These are phyloP conservation scores for Napeogenes sylphis DNA, from an alignment of 2,888 invertebrate genomes.

Conservation along the genomic window DNA sequence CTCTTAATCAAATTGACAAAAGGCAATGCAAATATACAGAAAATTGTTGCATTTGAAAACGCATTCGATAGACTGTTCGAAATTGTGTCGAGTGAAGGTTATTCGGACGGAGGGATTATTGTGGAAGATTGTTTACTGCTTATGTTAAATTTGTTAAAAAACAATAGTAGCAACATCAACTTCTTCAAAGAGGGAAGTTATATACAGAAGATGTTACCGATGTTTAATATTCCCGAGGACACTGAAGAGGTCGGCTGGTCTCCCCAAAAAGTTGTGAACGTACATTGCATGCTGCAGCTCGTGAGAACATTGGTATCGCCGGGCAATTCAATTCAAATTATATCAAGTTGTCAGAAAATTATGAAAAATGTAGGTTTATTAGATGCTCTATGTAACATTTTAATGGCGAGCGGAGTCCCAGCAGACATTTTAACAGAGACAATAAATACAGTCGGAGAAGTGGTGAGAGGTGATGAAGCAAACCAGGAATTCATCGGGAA, in stretches of 20 bases:
- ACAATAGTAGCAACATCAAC: conserved; percentile 98
- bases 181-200: conserved; percentile 99
- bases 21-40: conserved; percentile 97
- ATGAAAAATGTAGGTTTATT: conserved; percentile 87
- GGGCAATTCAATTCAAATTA: conserved; percentile 91
- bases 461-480: conserved; percentile 90
- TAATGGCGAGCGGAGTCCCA: conserved; percentile 98
- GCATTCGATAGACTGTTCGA: conserved; percentile 97
- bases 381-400: conserved; percentile 85
- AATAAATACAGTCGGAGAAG: conserved; percentile 96
- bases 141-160: conserved; percentile 94
- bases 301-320: conserved; percentile 95
- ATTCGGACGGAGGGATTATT: conserved; percentile 96
- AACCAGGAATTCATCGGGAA: conserved; percentile 95
- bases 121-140: conserved; percentile 97
- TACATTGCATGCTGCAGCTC: conserved; percentile 93
- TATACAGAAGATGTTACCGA: conserved; percentile 91
- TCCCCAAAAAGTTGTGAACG: conserved; percentile 95
- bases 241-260: conserved; percentile 89
- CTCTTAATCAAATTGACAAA: conserved; percentile 93
- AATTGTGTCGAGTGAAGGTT: conserved; percentile 94
- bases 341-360: conserved; percentile 89
- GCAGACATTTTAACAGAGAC: conserved; percentile 97
- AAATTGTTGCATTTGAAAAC: conserved; percentile 99
- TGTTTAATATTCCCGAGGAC: conserved; percentile 88